Evolutionary conservation across 2,797 vertebrate species (phyloP).

Genomic region (Myotis daubentonii): DNA sequence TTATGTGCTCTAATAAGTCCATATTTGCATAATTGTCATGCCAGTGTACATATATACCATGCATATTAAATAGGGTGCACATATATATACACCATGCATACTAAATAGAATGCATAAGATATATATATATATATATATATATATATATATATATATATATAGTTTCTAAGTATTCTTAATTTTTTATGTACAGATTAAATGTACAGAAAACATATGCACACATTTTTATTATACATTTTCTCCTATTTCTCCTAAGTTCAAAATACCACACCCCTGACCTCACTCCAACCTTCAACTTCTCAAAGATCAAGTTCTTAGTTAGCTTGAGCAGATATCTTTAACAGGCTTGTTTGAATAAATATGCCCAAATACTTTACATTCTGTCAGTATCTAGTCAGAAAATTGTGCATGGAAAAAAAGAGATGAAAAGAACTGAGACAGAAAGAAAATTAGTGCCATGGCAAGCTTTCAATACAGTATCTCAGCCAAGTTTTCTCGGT

Average conservation of each 20-base stretch:
- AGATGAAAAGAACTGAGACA: slow-evolving; percentile 88
- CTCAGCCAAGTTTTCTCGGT: slow-evolving; percentile 86
- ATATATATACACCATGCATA: background rate
- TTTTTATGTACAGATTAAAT: slow-evolving; percentile 13
- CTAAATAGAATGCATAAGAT: background rate
- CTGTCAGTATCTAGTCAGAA: slow-evolving; percentile 88
- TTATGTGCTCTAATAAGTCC: background rate
- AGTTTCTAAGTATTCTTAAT: background rate
- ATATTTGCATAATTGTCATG: background rate
- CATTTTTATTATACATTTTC: background rate
- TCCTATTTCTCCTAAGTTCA: background rate
- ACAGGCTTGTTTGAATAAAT: slow-evolving; percentile 87
- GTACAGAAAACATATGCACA: background rate
- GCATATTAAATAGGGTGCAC: background rate
- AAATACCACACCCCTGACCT: slow-evolving; percentile 64
- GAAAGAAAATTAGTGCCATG: slow-evolving; percentile 87
- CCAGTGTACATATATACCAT: background rate
- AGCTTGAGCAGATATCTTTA: slow-evolving; percentile 83
- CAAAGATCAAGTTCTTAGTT: slow-evolving; percentile 80
- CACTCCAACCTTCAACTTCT: slow-evolving; percentile 44
- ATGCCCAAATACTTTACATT: slow-evolving; percentile 84
- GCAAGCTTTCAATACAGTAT: slow-evolving; percentile 86
- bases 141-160: background rate
- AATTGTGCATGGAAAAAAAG: slow-evolving; percentile 85
- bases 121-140: background rate